These are phyloP conservation scores for Drosophila limbata DNA, from an alignment of 2,888 invertebrate genomes.

Conservation along the genomic window DNA sequence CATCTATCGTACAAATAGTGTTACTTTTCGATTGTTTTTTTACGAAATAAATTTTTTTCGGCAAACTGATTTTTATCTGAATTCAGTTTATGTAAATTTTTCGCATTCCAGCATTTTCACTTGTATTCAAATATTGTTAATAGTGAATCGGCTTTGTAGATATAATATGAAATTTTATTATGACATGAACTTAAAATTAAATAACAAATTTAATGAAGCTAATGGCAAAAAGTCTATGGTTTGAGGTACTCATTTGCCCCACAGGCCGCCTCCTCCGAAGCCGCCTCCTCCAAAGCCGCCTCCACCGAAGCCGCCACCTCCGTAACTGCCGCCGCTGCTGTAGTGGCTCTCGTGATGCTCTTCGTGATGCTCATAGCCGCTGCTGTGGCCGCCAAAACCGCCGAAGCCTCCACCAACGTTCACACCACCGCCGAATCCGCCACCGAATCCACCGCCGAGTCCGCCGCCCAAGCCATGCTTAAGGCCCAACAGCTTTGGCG, in stretches of 20 bases:
- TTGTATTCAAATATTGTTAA: neutral
- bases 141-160: neutral
- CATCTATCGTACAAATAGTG: slow-evolving; percentile 21
- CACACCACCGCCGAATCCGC: slow-evolving; percentile 42
- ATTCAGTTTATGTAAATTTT: neutral
- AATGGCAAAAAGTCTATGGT: slow-evolving; percentile 27
- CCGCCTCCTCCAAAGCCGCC: slow-evolving; percentile 58
- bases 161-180: slow-evolving; percentile 14
- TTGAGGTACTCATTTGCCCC: slow-evolving; percentile 61
- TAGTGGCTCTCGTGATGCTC: slow-evolving; percentile 71
- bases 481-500: slow-evolving; percentile 75
- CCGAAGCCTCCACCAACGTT: slow-evolving; percentile 43
- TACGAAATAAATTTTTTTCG: no score
- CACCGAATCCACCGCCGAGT: slow-evolving; percentile 37
- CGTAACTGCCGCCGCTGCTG: slow-evolving; percentile 64
- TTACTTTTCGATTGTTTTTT: no score
- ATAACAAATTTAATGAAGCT: slow-evolving; percentile 56
- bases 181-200: slow-evolving; percentile 58
- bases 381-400: slow-evolving; percentile 51
- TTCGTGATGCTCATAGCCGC: slow-evolving; percentile 66
- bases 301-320: slow-evolving; percentile 59
- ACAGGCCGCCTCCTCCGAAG: slow-evolving; percentile 54
- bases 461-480: slow-evolving; percentile 69
- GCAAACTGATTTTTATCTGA: no score
- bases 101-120: no score